Base-by-base conservation (phyloP, 2,113 vertebrate genomes). In the Upupa epops region DNA sequence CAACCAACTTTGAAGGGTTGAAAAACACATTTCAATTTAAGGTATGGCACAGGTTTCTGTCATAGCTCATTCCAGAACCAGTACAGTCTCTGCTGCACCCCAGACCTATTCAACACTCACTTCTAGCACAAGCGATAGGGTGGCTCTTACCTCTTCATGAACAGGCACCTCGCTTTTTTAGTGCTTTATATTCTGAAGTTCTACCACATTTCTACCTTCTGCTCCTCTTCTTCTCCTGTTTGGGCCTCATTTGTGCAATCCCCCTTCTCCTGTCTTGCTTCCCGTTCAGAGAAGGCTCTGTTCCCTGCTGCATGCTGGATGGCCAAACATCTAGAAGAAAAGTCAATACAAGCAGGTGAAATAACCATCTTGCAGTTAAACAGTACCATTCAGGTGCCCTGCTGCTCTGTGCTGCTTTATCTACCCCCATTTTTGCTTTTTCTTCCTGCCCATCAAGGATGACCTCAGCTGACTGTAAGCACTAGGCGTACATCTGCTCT, bases 401-500 rank as follows among this genome's bases (percentile, higher is more conserved):
- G 88, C 56, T 93, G 60, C 81, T 83, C 54, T 86, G 66, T 66
- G 17, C 76, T 91, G n/a, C 52, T 85, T 84, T 91, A 87, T 68
- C 83, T 92, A 12, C 40, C 40, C 40, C 40, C 55, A 37, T 74
- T 40, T 59, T 58, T 78, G 13, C 20, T 51, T 70, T 79, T 75
- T 76, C 51, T 55, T 71, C 68, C 70, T 66, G 89, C 83, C 79
- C 78, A 61, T 31, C 77, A 22, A 15, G 5, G 10, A 51, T 58
- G 78, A 76, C 36, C 63, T 91, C 66, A 69, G 69, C 72, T 86
- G 69, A 36, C 79, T 3, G 0, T 15, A 25, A 61, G 55, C 42
- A 86, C 64, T 29, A 68, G 73, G 91, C 58, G 87, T 82, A 65
- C 1, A 5, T 42, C 40, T 42, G 40, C 40, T 42, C 40, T 42